phyloP scores from a whole-genome alignment of 2,113 vertebrate genomes.

The Abramis brama region DNA sequence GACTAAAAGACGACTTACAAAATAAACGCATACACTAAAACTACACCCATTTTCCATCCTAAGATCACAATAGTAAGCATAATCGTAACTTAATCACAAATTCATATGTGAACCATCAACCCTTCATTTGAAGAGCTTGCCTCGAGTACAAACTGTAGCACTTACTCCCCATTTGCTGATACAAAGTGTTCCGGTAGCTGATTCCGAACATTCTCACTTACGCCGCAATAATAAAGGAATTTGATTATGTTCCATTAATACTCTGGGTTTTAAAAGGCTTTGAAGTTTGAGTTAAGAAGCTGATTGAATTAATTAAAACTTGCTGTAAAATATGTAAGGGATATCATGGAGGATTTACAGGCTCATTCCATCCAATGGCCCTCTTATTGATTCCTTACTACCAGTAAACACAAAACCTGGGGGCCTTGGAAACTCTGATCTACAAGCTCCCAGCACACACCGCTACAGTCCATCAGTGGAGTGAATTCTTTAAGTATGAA shows the following conservation, averaged over 20 bases:
- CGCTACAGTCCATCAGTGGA: slow-evolving; percentile 43
- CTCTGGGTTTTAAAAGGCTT: slow-evolving; percentile 67
- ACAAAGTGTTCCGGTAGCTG: not conserved
- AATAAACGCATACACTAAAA: slow-evolving; percentile 25
- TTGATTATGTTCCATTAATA: slow-evolving; percentile 62
- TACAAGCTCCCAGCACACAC: slow-evolving; percentile 60
- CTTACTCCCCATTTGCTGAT: not conserved
- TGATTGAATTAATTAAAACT: slow-evolving; percentile 76
- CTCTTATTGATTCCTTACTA: slow-evolving; percentile 73
- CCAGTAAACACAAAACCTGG: slow-evolving; percentile 57
- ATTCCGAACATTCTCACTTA: slow-evolving; percentile 1
- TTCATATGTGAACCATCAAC: not conserved
- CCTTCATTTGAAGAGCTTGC: not conserved
- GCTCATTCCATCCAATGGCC: slow-evolving; percentile 54
- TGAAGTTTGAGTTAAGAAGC: slow-evolving; percentile 64
- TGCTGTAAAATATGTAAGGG: slow-evolving; percentile 56
- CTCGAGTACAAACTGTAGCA: slow-evolving; percentile 5
- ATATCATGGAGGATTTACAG: slow-evolving; percentile 63
- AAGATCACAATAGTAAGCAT: not conserved
- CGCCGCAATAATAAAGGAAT: slow-evolving; percentile 31
- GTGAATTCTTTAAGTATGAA: slow-evolving; percentile 30
- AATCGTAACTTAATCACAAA: not conserved
- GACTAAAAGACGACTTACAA: slow-evolving; percentile 29
- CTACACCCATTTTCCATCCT: slow-evolving; percentile 1
- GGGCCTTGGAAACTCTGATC: slow-evolving; percentile 32